phyloP scores from a whole-genome alignment of 2,888 invertebrate genomes.

The Schizotus pectinicornis region DNA sequence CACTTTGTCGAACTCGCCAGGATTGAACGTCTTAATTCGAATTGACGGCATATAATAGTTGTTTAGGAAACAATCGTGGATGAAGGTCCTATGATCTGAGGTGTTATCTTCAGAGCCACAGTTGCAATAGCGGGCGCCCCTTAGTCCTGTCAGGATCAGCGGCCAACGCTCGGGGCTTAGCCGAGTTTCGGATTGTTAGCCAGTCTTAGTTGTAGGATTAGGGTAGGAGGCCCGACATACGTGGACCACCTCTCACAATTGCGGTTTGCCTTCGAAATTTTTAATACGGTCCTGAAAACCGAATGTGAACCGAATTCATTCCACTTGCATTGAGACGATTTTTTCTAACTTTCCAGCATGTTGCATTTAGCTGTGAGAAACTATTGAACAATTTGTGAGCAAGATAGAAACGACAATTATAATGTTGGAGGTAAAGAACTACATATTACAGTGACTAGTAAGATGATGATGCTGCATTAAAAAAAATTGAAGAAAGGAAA shows the following conservation, averaged over 20 bases:
- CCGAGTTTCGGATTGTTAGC: constrained; percentile 41
- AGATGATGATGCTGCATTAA: too few relatives aligned
- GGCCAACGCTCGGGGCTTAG: constrained; percentile 37
- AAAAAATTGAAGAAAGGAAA: too few relatives aligned
- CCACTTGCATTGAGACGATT: background rate
- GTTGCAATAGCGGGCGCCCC: constrained; percentile 22
- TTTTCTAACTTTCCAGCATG: too few relatives aligned
- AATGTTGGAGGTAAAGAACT: too few relatives aligned
- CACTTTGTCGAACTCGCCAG: constrained; percentile 25
- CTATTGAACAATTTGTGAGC: too few relatives aligned
- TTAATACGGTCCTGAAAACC: too few relatives aligned
- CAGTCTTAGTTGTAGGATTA: constrained; percentile 36
- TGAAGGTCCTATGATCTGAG: constrained; percentile 37
- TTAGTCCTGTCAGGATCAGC: constrained; percentile 33
- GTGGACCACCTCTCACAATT: constrained; percentile 13
- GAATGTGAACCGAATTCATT: too few relatives aligned
- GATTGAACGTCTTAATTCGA: constrained; percentile 32
- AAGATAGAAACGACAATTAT: too few relatives aligned
- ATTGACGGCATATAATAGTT: constrained; percentile 42
- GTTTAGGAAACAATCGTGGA: constrained; percentile 40
- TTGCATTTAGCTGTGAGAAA: too few relatives aligned
- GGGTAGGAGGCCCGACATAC: constrained; percentile 7
- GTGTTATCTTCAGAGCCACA: constrained; percentile 43
- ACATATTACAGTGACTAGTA: too few relatives aligned
- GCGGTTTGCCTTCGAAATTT: background rate